Conservation (phyloP, 2,113 vertebrate genomes). For the Apus apus region DNA sequence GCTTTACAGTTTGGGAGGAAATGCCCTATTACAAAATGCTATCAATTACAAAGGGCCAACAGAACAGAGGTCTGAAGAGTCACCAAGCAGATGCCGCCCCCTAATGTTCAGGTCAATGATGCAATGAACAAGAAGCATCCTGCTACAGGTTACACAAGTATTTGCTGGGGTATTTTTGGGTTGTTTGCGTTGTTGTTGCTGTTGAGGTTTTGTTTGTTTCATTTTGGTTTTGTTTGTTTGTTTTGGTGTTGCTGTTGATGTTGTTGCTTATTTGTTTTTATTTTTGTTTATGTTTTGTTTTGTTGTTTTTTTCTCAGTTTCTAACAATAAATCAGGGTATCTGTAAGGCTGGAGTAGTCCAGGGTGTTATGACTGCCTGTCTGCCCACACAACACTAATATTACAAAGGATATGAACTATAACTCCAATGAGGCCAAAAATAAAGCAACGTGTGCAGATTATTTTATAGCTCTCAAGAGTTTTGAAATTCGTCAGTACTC, state of each 20-base stretch:
- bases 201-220: no score
- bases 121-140: background rate
- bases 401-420: background rate
- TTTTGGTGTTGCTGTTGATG: no score
- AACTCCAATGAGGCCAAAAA: background rate
- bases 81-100: background rate
- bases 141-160: background rate
- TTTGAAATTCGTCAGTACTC: background rate
- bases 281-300: background rate
- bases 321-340: background rate
- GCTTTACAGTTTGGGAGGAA: background rate
- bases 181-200: no score
- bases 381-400: background rate
- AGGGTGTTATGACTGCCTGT: background rate
- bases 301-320: background rate
- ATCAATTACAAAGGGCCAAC: rapidly evolving
- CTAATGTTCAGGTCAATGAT: background rate
- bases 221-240: no score
- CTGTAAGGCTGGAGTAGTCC: background rate
- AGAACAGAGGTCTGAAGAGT: background rate
- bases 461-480: background rate
- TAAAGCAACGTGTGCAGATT: background rate
- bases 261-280: no score
- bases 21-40: background rate
- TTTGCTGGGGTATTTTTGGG: no score